These are phyloP conservation scores for Troides oblongomaculatus DNA, from an alignment of 2,888 invertebrate species.

Conservation along the genomic window DNA sequence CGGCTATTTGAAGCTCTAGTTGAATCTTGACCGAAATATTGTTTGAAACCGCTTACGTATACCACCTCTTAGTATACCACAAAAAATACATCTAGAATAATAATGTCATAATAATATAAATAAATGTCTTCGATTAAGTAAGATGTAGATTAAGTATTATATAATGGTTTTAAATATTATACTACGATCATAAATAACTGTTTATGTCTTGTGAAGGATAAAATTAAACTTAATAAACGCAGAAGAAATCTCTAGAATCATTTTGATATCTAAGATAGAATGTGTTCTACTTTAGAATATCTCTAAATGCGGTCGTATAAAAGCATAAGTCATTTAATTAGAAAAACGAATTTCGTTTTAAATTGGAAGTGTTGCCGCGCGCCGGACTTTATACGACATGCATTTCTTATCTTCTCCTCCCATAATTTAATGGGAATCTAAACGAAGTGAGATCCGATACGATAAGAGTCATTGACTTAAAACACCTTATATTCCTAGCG, in stretches of 20 bases:
- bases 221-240: neutral
- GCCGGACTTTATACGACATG: constrained; percentile 62
- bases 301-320: constrained; percentile 47
- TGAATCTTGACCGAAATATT: no score
- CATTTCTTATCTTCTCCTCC: constrained; percentile 66
- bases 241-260: neutral
- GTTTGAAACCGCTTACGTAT: no score
- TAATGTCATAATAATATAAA: neutral
- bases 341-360: constrained; percentile 56
- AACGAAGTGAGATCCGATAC: constrained; percentile 74
- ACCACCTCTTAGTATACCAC: no score
- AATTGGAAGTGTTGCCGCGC: constrained; percentile 50
- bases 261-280: neutral
- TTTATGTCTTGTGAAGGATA: neutral
- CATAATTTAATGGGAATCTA: constrained; percentile 75
- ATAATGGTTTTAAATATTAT: neutral
- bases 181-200: neutral
- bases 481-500: constrained; percentile 58
- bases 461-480: constrained; percentile 71
- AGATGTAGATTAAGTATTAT: no score
- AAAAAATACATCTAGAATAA: no score
- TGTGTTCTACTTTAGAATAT: neutral
- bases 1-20: no score
- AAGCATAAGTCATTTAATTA: constrained; percentile 58
- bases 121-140: neutral